Base-by-base conservation (phyloP, 2,113 vertebrate genomes). In the Sinosuthora webbiana region DNA sequence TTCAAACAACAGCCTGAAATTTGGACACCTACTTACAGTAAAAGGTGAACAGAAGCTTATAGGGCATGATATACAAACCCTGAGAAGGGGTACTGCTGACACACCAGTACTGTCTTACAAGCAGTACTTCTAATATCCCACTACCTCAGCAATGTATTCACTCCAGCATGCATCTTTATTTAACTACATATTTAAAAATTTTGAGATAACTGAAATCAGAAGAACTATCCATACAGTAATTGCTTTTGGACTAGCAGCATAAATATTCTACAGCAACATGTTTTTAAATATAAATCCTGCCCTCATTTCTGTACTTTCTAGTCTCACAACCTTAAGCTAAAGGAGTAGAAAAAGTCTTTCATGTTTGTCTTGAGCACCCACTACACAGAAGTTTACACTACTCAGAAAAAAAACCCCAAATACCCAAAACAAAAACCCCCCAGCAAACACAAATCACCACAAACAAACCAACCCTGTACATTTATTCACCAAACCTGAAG, bases 361-460 rank as follows among this genome's bases (percentile, higher is more conserved):
- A n/a, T 16, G 7, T 44, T 42, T 75, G 14, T 64, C 31, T 83
- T 64, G 8, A 65, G 45, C 33, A 90, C 4, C 10, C 50, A n/a
- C 10, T n/a, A 79, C 11, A 56, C 3, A 53, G 3, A 73, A 31
- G 2, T 53, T 70, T 8, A 31, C 13, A 31, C 6, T 24, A 47
- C 30, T 14, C 0, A 0, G 8, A 4, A 13, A 22, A 56, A 31
- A 39, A 11, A 0, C 0, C 21, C 18, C 8, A 10, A 37, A 45
- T 9, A 35, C 5, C 15, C 30, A 49, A 21, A 75, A 57, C 8
- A 49, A 47, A 47, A 24, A 1, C 9, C 5, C 11, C 30, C 12
- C 23, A 47, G 7, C 11, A 47, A 55, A 64, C 13, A 60, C 31
- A 47, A 47, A 39, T 11, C 27, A 20, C 39, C 18, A 39, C 15